Evolutionary conservation across 2,888 invertebrate genomes (phyloP), one percentile per base, ranked within the genome.

Genomic region (Oxycera nigricornis): DNA sequence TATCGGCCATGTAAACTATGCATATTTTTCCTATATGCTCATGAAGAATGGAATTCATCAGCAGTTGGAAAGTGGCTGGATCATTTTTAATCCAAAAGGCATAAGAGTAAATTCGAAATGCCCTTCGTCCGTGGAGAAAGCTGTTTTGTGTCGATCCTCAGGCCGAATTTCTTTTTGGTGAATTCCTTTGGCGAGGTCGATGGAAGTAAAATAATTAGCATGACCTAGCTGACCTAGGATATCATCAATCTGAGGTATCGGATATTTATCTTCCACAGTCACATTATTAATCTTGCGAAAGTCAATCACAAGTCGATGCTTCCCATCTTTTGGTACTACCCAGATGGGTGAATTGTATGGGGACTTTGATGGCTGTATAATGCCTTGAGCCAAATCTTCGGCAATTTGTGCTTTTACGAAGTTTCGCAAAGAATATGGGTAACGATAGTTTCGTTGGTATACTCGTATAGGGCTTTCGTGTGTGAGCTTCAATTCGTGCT

Each of bases 51-150:
- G 39, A 9, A 50, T 72, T 74, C 74, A 62, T 74, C 14, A 75
- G n/a, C 14, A 73, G 24, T 24, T 75, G 73, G 26, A 75, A 57
- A 22, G 22, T 31, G 52, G 17, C 57, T 0, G 85, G 85, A 0
- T 84, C 82, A 73, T 82, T 83, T 79, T 81, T 7, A 86, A 79
- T 2, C 81, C 83, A 75, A 84, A 82, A 0, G 82, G 82, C 81
- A 83, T 81, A 24, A 81, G 46, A 11, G 50, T 74, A 72, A 77
- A 83, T 78, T 83, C 79, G 70, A 78, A 82, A 75, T 82, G 73
- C 77, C 31, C 67, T 76, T 75, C 11, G 76, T 77, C 46, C 75
- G 77, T n/a, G 74, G 76, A 46, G 77, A 83, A 83, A 1, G 83
- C 83, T n/a, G 83, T 78, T 73, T 17, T 80, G 35, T 35, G 78